Percentiles rank a stretch among this genome's conserved stretches.
Conservation (phyloP, 1,140 invertebrate species). For the Lamellibrachia luymesi region DNA sequence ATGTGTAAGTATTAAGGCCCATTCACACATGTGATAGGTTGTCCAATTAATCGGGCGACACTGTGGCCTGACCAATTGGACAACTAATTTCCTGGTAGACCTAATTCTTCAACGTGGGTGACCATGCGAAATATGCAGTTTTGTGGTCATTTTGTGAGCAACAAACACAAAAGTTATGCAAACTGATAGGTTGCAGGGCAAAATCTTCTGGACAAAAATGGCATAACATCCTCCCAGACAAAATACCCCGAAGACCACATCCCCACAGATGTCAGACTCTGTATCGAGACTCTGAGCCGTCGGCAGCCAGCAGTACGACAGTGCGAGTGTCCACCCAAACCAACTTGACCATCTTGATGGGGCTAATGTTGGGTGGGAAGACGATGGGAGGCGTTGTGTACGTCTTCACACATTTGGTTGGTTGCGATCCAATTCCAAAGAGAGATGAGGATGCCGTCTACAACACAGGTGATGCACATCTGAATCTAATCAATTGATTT, state of each 20-base stretch:
- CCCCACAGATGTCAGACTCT: not conserved
- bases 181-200: too few species aligned
- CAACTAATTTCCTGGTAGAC: too few species aligned
- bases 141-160: not conserved
- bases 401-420: conserved; percentile 52
- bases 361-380: conserved; percentile 43
- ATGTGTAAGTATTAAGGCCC: too few species aligned
- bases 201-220: not conserved
- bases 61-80: too few species aligned
- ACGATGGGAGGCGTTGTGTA: conserved; percentile 39
- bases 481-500: not conserved
- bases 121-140: not conserved
- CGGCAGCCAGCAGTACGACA: conserved; percentile 46
- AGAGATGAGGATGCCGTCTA: conserved; percentile 55
- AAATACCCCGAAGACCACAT: not conserved
- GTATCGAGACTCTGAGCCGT: conserved; percentile 42
- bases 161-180: not conserved
- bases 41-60: too few species aligned
- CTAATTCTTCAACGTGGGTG: too few species aligned
- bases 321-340: conserved; percentile 49
- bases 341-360: conserved; percentile 43
- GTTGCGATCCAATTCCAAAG: conserved; percentile 52
- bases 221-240: not conserved
- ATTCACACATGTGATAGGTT: too few species aligned
- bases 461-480: not conserved